phyloP scores from a whole-genome alignment of 2,888 invertebrate genomes.

The Aphidoletes aphidimyza region DNA sequence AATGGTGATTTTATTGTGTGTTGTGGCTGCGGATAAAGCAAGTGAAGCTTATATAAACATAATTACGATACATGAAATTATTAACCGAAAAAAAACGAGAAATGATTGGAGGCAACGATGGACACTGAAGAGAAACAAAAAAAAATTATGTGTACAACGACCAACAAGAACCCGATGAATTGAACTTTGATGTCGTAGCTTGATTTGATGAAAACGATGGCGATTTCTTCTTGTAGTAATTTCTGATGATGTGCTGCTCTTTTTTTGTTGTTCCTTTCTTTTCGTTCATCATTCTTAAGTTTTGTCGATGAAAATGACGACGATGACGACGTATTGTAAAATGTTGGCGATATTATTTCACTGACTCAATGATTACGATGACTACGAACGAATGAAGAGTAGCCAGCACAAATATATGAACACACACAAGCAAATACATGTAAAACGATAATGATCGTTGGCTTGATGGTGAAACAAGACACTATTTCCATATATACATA shows the following conservation, averaged over 20 bases:
- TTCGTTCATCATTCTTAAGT: background rate
- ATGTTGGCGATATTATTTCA: background rate
- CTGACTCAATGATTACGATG: background rate
- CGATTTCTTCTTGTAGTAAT: background rate
- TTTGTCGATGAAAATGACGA: too few species aligned
- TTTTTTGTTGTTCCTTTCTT: background rate
- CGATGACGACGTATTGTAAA: background rate
- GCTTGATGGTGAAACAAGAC: background rate
- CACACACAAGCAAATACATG: background rate
- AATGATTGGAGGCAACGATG: background rate
- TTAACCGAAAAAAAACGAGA: slow-evolving; percentile 13
- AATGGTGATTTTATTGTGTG: slow-evolving; percentile 22
- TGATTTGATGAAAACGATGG: slow-evolving; percentile 26
- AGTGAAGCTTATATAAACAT: slow-evolving; percentile 36
- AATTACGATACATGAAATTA: slow-evolving; percentile 36
- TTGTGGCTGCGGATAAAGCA: background rate
- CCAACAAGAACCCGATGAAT: background rate
- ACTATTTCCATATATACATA: slow-evolving; percentile 31
- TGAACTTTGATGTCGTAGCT: slow-evolving; percentile 9
- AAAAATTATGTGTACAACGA: too few species aligned
- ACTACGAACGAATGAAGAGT: background rate
- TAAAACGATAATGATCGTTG: background rate
- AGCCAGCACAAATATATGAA: too few species aligned
- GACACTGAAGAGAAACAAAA: background rate
- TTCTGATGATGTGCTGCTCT: background rate